Percentiles rank a stretch among this genome's conserved stretches.
Evolutionary conservation across 2,888 invertebrate species (phyloP).

Genomic region (Lasioglossum calceatum): DNA sequence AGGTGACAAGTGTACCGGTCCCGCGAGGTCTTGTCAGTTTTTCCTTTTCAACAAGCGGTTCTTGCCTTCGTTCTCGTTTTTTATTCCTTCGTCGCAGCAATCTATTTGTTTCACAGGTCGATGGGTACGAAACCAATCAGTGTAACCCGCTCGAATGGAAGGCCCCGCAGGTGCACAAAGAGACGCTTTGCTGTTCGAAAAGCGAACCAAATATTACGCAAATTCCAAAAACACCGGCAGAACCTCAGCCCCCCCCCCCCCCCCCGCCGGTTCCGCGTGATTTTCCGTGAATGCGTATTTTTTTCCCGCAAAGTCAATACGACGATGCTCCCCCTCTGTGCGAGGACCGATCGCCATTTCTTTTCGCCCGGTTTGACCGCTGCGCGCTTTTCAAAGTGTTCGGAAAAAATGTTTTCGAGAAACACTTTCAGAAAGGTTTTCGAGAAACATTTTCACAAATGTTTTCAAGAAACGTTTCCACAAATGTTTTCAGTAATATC

Average conservation of each 20-base stretch:
- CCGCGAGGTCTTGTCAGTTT: conserved; percentile 37
- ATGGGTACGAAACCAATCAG: conserved; percentile 75
- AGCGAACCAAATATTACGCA: conserved; percentile 61
- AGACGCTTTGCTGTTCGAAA: conserved; percentile 39
- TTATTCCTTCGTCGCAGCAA: conserved; percentile 67
- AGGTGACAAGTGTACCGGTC: conserved; percentile 20
- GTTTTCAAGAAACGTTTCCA: neutral
- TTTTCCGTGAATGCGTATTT: conserved; percentile 43
- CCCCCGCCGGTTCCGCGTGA: conserved; percentile 24
- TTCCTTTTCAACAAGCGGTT: conserved; percentile 57
- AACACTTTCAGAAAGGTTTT: no score
- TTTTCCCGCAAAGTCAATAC: conserved; percentile 15
- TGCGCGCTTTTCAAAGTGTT: neutral
- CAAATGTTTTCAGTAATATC: neutral
- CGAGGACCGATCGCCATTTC: neutral
- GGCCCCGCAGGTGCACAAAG: conserved; percentile 71
- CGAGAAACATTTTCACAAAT: neutral
- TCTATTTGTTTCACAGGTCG: conserved; percentile 75
- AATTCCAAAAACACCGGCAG: conserved; percentile 47
- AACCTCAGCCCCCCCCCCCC: neutral
- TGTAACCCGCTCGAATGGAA: conserved; percentile 72
- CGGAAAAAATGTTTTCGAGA: neutral
- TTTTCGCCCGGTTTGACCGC: neutral
- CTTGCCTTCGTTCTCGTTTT: conserved; percentile 32
- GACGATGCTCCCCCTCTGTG: neutral